Conservation (phyloP, 2,113 vertebrate species). For the Machaerirhynchus nigripectus region DNA sequence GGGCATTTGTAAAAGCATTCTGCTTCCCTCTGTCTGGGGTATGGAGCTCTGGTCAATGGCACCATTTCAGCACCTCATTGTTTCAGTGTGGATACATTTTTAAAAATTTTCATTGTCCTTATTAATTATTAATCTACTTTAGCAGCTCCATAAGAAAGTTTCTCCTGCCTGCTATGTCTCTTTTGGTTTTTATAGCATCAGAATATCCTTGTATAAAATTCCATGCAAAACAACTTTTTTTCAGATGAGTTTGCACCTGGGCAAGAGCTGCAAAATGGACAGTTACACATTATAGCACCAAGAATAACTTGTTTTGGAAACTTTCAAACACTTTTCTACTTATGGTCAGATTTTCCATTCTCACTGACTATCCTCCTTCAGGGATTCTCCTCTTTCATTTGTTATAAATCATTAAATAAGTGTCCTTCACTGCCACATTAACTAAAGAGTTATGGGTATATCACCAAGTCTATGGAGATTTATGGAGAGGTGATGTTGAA, state of each 20-base stretch:
- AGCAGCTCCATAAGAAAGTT: neutral
- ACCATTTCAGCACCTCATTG: neutral
- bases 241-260: neutral
- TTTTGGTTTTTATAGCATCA: neutral
- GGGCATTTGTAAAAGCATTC: neutral
- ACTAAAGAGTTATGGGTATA: constrained; percentile 34
- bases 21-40: neutral
- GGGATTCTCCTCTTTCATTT: constrained; percentile 20
- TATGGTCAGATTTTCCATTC: constrained; percentile 29
- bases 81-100: neutral
- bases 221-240: neutral
- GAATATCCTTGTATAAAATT: neutral
- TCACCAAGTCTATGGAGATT: constrained; percentile 31
- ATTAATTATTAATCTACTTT: neutral
- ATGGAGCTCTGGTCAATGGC: neutral
- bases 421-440: constrained; percentile 32
- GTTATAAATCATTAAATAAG: constrained; percentile 62
- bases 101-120: neutral
- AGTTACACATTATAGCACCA: neutral
- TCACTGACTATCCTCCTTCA: neutral
- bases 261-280: neutral
- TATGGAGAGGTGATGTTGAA: constrained; percentile 28
- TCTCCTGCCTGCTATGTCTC: neutral
- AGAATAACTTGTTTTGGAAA: neutral
- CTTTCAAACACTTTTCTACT: neutral